Evolutionary conservation across 2,797 vertebrate species (phyloP), one percentile per base, ranked within the genome.

Genomic region (Salmo trutta): DNA sequence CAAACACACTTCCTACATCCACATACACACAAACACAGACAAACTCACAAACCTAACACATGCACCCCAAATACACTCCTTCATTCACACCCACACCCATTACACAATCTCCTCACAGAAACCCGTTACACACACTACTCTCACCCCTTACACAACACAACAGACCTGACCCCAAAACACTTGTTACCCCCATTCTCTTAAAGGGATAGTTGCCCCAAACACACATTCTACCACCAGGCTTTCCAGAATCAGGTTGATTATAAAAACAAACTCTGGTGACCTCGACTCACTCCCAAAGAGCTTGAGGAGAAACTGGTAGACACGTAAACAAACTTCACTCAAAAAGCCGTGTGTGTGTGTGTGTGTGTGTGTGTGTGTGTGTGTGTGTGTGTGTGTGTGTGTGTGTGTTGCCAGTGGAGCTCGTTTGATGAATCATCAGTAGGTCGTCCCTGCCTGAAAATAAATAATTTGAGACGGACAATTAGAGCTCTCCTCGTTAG

Each of bases 401-500:
- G 72, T 6, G 8, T n/a, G 31, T 36, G 24, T 27, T 15, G 41
- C 21, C 69, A 47, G 31, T 4, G 24, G 54, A 4, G 47, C 12
- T 36, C 7, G 24, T 52, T 17, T 53, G 27, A 36, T 31, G 76
- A 24, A 82, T 54, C 52, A 79, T 51, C 47, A 62, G 27, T 56
- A 54, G 24, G 16, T 62, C n/a, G 10, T 67, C 52, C 52, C 51
- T 73, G 31, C 7, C 24, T 27, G 19, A 16, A 24, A 80, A 73
- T 31, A 72, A 72, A 76, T 73, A 19, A 82, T 76, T 71, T 71
- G 17, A 67, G 56, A 68, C 29, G 33, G 27, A 77, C 31, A 71
- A 74, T 76, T 73, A 74, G 75, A 68, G 36, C 36, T 75, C 47
- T 76, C 72, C 74, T 75, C 56, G 70, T 51, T 75, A 64, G 71